phyloP scores from a whole-genome alignment of 2,888 invertebrate species.

The Villa cingulata region DNA sequence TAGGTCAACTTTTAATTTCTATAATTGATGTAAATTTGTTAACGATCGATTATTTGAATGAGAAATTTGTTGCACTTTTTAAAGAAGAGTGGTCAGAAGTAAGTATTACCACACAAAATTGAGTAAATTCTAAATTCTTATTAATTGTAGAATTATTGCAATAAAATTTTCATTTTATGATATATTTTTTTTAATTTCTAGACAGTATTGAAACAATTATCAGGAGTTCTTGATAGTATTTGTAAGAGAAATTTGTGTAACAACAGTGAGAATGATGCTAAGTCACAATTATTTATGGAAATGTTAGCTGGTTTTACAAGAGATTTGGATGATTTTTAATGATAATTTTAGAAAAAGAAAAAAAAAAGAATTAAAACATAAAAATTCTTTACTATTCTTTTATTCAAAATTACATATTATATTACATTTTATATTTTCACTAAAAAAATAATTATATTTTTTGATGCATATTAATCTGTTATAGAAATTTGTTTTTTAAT shows the following conservation, averaged over 20 bases:
- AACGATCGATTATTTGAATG: constrained; percentile 46
- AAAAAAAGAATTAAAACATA: too few species aligned
- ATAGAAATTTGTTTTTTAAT: too few species aligned
- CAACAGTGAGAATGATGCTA: constrained; percentile 16
- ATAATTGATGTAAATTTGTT: constrained; percentile 44
- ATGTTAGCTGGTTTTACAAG: constrained; percentile 32
- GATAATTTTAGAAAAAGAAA: too few species aligned
- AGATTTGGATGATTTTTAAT: constrained; percentile 29
- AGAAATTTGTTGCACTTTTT: constrained; percentile 53
- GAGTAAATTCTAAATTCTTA: not conserved
- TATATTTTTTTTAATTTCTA: constrained; percentile 1
- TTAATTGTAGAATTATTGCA: not conserved
- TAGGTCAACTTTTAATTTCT: constrained; percentile 36
- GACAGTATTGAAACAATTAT: constrained; percentile 8
- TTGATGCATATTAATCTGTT: too few species aligned
- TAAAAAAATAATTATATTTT: too few species aligned
- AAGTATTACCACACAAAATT: constrained; percentile 14
- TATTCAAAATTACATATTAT: too few species aligned
- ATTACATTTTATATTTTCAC: too few species aligned
- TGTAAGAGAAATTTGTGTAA: not conserved
- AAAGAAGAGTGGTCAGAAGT: constrained; percentile 53
- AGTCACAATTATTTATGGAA: constrained; percentile 34
- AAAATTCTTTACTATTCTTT: too few species aligned
- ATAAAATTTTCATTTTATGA: not conserved
- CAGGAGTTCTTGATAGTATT: constrained; percentile 8